Evolutionary conservation across 2,797 vertebrate genomes (phyloP), one percentile per base, ranked within the genome.

Genomic region (Lagocephalus sceleratus): DNA sequence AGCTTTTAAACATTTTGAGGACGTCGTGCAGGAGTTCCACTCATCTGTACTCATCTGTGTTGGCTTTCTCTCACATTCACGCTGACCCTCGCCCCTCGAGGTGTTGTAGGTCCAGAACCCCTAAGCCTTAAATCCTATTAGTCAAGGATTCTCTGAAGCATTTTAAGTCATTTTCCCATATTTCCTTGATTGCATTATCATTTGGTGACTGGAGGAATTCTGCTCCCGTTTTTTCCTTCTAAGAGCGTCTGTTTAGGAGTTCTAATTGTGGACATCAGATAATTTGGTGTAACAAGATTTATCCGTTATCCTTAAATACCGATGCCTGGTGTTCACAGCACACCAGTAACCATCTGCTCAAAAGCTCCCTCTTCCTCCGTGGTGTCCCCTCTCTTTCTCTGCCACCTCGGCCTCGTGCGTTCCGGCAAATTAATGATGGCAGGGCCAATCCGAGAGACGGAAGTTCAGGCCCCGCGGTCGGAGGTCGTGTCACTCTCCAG

Each of bases 61-160:
- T 73, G 60, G 47, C 67, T 84, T 85, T 84, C 76, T 81, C 78
- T 87, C 72, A 84, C 82, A 88, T 88, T 79, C 82, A 62, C 53
- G 48, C 47, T 89, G 84, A 91, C 87, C 87, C 82, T 75, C 72
- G 71, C 82, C 87, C 85, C 82, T 89, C 54, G 71, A 84, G 73
- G 80, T 86, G 85, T 85, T 87, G 78, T 85, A 81, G 82, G 78
- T 88, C 82, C 72, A 84, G 75, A 90, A 83, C 72, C 74, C 74
- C 66, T 90, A 90, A 91, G 83, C 85, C 80, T 77, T 70, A 91
- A 91, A 92, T 91, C 90, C 89, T 86, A 88, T 92, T 92, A 92
- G 90, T 87, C 70, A 68, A 75, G 87, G 83, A 84, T 89, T 84
- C 87, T 81, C 71, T 84, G 79, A 75, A 84, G 85, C 86, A 90